Base-by-base conservation (phyloP, 2,888 invertebrate species). In the Hypselothyrea guttata region DNA sequence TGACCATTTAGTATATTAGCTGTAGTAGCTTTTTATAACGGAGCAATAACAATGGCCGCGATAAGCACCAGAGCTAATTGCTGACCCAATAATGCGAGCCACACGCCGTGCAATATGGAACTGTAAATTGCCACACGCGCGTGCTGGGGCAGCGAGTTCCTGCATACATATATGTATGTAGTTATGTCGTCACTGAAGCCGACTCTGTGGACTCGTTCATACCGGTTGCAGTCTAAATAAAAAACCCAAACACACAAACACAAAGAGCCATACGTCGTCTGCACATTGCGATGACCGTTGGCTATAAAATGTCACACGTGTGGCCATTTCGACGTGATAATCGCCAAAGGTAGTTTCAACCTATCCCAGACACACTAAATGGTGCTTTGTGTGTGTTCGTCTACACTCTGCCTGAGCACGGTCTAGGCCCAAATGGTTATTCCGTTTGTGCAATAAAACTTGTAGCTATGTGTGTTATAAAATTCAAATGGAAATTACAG, bases 1-100 rank as follows among this genome's bases (percentile, higher is more conserved):
- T 42, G 55, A n/a, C n/a, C n/a, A n/a, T n/a, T n/a, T n/a, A n/a
- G n/a, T 37, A 27, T 30, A 46, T 55, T 42, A 46, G 40, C 33
- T 18, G 38, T 34, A 41, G 42, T 38, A 56, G 16, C 37, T 4
- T 9, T n/a, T 37, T 37, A 15, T 16, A 44, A 51, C 22, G 27
- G 35, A 44, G 28, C 16, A 35, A 38, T 27, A 51, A 47, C 35
- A 67, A 55, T 27, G 45, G n/a, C 48, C 45, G 42, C 54, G 38
- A 58, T 56, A 58, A 62, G 35, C 40, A 54, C 51, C 35, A 52
- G 5, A 41, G 59, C 73, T 76, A 75, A 76, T 76, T 75, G 75
- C 53, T 75, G 79, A 64, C 75, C 79, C 70, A 72, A 72, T 75
- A 78, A 72, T 64, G 75, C 61, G 69, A 70, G 75, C 51, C 75